Evolutionary conservation across 2,797 vertebrate genomes (phyloP), one percentile per base, ranked within the genome.

Genomic region (Tolypeutes matacus): DNA sequence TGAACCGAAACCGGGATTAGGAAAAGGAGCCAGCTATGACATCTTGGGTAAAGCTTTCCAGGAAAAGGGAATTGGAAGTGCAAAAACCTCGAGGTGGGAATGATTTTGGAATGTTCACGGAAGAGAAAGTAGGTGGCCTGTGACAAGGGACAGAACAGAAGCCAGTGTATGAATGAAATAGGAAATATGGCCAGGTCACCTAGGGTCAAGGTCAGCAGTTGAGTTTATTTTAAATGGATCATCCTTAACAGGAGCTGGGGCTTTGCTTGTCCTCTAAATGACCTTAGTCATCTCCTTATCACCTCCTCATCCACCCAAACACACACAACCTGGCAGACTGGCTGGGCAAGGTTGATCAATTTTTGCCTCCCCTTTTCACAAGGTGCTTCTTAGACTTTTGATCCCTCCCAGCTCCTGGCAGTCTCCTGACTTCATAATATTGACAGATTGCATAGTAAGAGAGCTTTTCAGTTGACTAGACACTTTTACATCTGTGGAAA

Each of bases 261-360:
- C 36, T 70, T 94, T 93, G 36, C 69, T 65, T 93, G n/a, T 9
- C 20, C 42, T 86, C 69, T 81, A 36, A 21, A 73, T 36, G 91
- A 65, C 53, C 60, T 42, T 27, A 17, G 12, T 56, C 27, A 2
- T 69, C 51, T 70, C 42, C 53, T 83, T 84, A 80, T 94, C 49
- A 34, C 25, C 42, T 34, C 86, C 17, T 27, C 14, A 11, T 31
- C 42, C 13, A 17, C 29, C 7, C 15, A 31, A 39, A 39, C 39
- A 39, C 36, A 56, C 53, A 18, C 53, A 56, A 18, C 51, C 29
- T 29, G 34, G 34, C 58, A 49, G 31, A 18, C 14, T 34, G 51
- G 58, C 42, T 27, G 53, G 53, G 53, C 6, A 6, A 17, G 53
- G 15, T 17, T 56, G 58, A 56, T 78, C 5, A 86, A 5, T 73